Conservation (phyloP, 1,140 invertebrate genomes). For the Camponotus vicinus region DNA sequence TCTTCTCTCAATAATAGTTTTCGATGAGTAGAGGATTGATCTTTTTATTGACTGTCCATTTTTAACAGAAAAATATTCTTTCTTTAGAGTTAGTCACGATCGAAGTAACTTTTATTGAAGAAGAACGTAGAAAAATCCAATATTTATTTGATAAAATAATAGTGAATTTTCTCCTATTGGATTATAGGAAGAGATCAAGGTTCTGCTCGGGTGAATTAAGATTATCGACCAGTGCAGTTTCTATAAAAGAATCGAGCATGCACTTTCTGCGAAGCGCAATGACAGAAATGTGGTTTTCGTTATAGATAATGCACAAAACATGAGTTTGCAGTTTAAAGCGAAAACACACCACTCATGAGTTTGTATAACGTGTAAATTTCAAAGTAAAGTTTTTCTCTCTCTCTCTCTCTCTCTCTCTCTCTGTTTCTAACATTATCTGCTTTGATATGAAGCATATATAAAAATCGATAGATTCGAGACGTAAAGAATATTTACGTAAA, state of each 20-base stretch:
- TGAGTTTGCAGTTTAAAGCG: slow-evolving; percentile 9
- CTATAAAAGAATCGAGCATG: slow-evolving; percentile 1
- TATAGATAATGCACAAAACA: slow-evolving; percentile 37
- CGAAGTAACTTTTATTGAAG: slow-evolving; percentile 38
- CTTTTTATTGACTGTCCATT: slow-evolving; percentile 54
- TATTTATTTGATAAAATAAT: slow-evolving; percentile 60
- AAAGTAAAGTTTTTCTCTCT: background rate
- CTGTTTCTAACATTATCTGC: background rate
- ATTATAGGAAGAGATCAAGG: slow-evolving; percentile 31
- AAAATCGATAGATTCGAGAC: background rate
- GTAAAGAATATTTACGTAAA: slow-evolving; percentile 2
- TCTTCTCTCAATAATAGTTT: slow-evolving; percentile 44
- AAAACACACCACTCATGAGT: slow-evolving; percentile 16
- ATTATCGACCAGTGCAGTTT: slow-evolving; percentile 30
- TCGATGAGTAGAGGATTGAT: background rate
- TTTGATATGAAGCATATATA: background rate
- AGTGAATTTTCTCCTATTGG: slow-evolving; percentile 14
- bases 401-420: too few relatives aligned
- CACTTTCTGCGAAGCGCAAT: background rate
- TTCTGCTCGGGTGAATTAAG: slow-evolving; percentile 21
- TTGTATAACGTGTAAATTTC: background rate
- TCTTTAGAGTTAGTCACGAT: slow-evolving; percentile 20
- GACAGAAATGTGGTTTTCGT: slow-evolving; percentile 3
- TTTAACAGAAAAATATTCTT: slow-evolving; percentile 21
- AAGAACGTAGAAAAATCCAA: slow-evolving; percentile 38